Evolutionary conservation across 2,888 invertebrate species (phyloP).

Genomic region (Caenorhabditis auriculariae): DNA sequence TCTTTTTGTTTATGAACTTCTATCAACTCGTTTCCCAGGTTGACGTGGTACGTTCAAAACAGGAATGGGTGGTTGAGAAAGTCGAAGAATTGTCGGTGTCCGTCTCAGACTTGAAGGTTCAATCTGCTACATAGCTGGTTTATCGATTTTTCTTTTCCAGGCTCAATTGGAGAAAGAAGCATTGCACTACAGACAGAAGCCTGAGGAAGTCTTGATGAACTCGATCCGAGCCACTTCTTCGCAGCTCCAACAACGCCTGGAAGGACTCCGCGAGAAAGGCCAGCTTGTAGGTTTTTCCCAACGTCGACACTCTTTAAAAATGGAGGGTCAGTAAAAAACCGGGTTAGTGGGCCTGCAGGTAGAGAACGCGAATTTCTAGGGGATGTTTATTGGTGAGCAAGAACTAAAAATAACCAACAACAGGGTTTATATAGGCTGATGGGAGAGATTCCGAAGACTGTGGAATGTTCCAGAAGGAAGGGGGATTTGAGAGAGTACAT

Average conservation of each 20-base stretch:
- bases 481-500: too few species aligned
- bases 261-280: conserved; percentile 21
- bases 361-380: too few species aligned
- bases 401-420: too few species aligned
- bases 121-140: not conserved
- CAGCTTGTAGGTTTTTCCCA: conserved; percentile 6
- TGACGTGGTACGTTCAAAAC: conserved; percentile 31
- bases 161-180: conserved; percentile 29
- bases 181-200: conserved; percentile 21
- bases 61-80: conserved; percentile 36
- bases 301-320: not conserved
- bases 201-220: conserved; percentile 39
- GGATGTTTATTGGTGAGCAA: too few species aligned
- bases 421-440: too few species aligned
- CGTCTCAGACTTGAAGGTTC: conserved; percentile 31
- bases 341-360: too few species aligned
- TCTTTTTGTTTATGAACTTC: not conserved
- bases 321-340: too few species aligned
- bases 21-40: conserved; percentile 9
- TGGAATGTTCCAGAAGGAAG: too few species aligned
- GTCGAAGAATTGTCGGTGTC: conserved; percentile 27
- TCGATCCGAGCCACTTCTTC: conserved; percentile 26
- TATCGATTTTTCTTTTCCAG: conserved; percentile 3
- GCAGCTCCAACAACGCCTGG: conserved; percentile 17
- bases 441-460: too few species aligned